Conservation (phyloP, 37 sponge, comb jelly and placozoan species). For the Cliona cf. orientalis region DNA sequence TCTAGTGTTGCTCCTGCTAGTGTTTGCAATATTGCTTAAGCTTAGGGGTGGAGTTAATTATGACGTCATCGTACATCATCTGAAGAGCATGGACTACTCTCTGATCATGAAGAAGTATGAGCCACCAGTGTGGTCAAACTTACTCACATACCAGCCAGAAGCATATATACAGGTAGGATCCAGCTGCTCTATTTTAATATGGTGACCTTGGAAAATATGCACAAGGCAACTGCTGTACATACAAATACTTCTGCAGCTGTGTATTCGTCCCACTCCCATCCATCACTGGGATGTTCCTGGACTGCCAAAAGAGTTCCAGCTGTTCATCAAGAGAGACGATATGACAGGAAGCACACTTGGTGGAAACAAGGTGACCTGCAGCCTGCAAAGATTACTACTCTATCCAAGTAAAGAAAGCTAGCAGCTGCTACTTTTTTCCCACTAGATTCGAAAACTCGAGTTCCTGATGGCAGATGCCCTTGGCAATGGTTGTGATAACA, state of each 20-base stretch:
- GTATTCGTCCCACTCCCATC: conserved; percentile 70
- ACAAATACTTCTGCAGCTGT: no score
- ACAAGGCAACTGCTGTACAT: no score
- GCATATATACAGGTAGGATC: conserved; percentile 31
- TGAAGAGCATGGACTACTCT: no score
- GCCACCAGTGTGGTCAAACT: conserved; percentile 40
- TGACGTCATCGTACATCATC: no score
- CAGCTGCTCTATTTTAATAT: no score
- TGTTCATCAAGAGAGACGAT: conserved; percentile 80
- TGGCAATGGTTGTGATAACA: conserved; percentile 54
- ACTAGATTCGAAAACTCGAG: conserved; percentile 87
- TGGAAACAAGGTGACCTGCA: conserved; percentile 90
- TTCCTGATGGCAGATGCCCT: conserved; percentile 86
- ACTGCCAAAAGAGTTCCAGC: conserved; percentile 58
- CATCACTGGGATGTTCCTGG: conserved; percentile 73
- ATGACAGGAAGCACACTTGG: conserved; percentile 71
- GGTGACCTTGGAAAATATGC: no score
- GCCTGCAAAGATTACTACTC: no score
- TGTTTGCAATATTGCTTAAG: no score
- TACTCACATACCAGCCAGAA: conserved; percentile 15
- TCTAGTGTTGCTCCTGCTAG: no score
- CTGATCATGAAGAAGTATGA: conserved; percentile 26
- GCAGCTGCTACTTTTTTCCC: no score
- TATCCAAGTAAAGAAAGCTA: no score
- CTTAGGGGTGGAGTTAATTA: no score